Base-by-base conservation (phyloP, 2,113 vertebrate species). In the Octodon degus region DNA sequence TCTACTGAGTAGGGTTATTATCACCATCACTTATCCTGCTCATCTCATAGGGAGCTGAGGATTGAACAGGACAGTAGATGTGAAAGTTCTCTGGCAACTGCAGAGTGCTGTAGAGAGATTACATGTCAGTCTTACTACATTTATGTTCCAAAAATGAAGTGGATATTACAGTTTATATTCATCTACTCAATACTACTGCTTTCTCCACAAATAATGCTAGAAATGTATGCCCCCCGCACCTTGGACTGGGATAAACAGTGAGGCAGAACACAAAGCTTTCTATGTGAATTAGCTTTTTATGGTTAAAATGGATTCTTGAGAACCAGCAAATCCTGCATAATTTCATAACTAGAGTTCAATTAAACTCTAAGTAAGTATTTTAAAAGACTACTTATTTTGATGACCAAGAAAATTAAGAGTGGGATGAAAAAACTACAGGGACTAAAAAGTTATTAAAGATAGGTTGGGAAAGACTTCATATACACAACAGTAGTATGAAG, bases 341-440 rank as follows among this genome's bases (percentile, higher is more conserved):
- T 89, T 84, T 95, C n/a, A 93, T 43, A 95, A 89, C 12, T 37
- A 96, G 76, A 92, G 40, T 22, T 53, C 25, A n/a, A 34, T 74
- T 96, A 84, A 92, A 86, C 47, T 95, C 62, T 84, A 80, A 80
- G 82, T 63, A 68, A 47, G 50, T 50, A 89, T 87, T 94, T 90
- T 74, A 92, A 77, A 83, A 86, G 37, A 87, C 83, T 34, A 50
- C 11, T 32, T 55, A 47, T 85, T 81, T 91, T 93, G 84, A 89
- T 90, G 62, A 89, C 62, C 67, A 34, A 89, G 93, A 89, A 9
- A 76, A 76, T 25, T 0, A 58, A 95, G 30, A 81, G 20, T 55
- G 47, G 16, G 16, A 90, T 94, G 10, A 96, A 94, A 80, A 91
- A 12, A 89, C 0, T 76, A 4, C 47, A 94, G 43, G 90, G 47